Percentiles rank a stretch among this genome's conserved stretches.
Conservation (phyloP, 2,888 invertebrate species). For the Esperia sulphurella region DNA sequence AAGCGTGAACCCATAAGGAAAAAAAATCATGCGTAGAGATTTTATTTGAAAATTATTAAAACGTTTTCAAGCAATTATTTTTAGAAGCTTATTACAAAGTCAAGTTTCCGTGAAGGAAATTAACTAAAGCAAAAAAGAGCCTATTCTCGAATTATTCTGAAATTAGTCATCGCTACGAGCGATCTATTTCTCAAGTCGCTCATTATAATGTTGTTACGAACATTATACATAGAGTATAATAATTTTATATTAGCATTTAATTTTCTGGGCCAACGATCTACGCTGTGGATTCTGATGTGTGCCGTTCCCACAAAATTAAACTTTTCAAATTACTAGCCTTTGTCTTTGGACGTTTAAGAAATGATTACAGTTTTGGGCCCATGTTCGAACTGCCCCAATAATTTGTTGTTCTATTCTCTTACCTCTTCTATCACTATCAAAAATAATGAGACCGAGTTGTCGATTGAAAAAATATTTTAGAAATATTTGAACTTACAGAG, state of each 20-base stretch:
- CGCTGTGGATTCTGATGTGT: slow-evolving; percentile 41
- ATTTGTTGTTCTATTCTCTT: not conserved
- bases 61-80: not conserved
- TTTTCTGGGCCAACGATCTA: slow-evolving; percentile 65
- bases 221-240: slow-evolving; percentile 63
- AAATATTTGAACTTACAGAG: no score
- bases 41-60: no score
- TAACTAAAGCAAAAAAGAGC: slow-evolving; percentile 30
- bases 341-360: slow-evolving; percentile 22
- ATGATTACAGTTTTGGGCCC: slow-evolving; percentile 10
- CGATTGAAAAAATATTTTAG: no score
- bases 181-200: slow-evolving; percentile 60
- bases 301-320: slow-evolving; percentile 51
- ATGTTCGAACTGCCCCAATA: not conserved
- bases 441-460: not conserved
- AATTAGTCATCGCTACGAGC: slow-evolving; percentile 68
- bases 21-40: no score
- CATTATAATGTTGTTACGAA: slow-evolving; percentile 72
- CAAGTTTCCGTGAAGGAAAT: slow-evolving; percentile 39
- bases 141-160: slow-evolving; percentile 42
- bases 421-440: not conserved
- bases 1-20: no score
- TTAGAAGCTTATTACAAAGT: not conserved
- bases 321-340: slow-evolving; percentile 41
- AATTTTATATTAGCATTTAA: slow-evolving; percentile 76